Evolutionary conservation across 2,797 vertebrate species (phyloP).

Genomic region (Ctenosaura bakeri): DNA sequence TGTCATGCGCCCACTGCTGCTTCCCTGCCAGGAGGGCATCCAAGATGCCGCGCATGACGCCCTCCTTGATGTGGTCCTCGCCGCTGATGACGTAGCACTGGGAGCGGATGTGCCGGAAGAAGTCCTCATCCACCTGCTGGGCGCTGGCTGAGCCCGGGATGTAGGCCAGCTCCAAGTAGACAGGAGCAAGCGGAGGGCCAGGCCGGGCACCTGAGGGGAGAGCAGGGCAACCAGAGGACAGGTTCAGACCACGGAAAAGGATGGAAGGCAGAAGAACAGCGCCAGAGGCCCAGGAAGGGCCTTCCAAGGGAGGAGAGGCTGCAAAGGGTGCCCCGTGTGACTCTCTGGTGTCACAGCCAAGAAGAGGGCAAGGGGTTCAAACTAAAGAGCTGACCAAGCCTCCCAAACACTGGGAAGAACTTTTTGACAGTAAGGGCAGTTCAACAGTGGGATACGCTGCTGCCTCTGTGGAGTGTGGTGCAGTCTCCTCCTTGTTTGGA

Average conservation of each 20-base stretch:
- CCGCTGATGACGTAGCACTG: slow-evolving; percentile 93
- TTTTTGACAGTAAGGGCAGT: too few relatives aligned
- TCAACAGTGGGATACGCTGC: too few relatives aligned
- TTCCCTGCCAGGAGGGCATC: slow-evolving; percentile 90
- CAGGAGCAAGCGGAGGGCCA: slow-evolving; percentile 37
- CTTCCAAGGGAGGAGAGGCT: neutral
- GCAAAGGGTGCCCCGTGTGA: too few relatives aligned
- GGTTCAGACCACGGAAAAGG: too few relatives aligned
- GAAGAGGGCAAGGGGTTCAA: too few relatives aligned
- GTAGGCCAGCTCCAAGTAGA: slow-evolving; percentile 93
- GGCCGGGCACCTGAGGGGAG: slow-evolving; percentile 34
- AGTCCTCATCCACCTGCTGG: slow-evolving; percentile 83
- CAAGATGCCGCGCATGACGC: slow-evolving; percentile 84
- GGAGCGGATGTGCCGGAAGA: slow-evolving; percentile 87
- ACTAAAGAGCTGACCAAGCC: too few relatives aligned
- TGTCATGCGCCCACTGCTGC: slow-evolving; percentile 83
- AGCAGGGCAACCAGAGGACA: too few relatives aligned
- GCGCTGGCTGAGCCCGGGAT: slow-evolving; percentile 86
- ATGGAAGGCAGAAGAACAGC: too few relatives aligned
- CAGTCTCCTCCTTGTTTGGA: too few relatives aligned
- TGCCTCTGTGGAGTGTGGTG: too few relatives aligned
- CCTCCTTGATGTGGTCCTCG: slow-evolving; percentile 86
- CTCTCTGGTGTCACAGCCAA: too few relatives aligned
- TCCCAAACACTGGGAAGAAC: neutral
- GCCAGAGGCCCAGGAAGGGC: neutral